Conservation (phyloP, 2,113 vertebrate genomes). For the Pachypanchax playfairii region DNA sequence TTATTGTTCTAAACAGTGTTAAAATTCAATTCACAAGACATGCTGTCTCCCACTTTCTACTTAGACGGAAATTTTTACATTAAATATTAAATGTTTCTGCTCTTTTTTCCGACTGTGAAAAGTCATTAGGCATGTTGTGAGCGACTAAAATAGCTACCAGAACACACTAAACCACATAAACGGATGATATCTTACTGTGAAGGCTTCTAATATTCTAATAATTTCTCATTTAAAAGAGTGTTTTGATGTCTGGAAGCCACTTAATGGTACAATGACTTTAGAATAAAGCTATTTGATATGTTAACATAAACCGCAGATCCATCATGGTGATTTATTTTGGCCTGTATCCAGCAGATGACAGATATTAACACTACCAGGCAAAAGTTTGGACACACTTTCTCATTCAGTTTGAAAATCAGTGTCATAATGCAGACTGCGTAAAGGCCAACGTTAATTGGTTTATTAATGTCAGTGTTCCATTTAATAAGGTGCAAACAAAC, state of each 20-base stretch:
- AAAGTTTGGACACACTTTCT: too few species aligned
- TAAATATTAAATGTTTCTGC: conserved; percentile 2
- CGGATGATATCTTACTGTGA: background rate
- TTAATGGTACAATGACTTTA: conserved; percentile 1
- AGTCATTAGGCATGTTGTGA: background rate
- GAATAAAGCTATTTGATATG: background rate
- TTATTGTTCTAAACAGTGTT: background rate
- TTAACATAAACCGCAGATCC: conserved; percentile 9
- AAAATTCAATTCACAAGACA: conserved; percentile 2
- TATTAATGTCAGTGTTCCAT: too few species aligned
- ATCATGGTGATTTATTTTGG: conserved; percentile 13
- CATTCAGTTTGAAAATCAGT: too few species aligned
- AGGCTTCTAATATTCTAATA: background rate
- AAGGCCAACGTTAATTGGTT: too few species aligned
- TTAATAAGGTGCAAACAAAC: too few species aligned
- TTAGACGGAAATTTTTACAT: background rate
- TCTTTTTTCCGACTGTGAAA: background rate
- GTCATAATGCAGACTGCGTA: too few species aligned
- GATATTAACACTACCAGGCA: too few species aligned
- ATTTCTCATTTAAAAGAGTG: background rate
- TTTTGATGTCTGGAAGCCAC: background rate
- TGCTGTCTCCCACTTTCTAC: background rate
- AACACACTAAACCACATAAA: conserved; percentile 6
- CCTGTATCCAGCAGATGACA: background rate
- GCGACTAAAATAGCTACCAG: background rate